Evolutionary conservation across 2,888 invertebrate genomes (phyloP), one percentile per base, ranked within the genome.

Genomic region (Galeopsomyia nigrocyanea): DNA sequence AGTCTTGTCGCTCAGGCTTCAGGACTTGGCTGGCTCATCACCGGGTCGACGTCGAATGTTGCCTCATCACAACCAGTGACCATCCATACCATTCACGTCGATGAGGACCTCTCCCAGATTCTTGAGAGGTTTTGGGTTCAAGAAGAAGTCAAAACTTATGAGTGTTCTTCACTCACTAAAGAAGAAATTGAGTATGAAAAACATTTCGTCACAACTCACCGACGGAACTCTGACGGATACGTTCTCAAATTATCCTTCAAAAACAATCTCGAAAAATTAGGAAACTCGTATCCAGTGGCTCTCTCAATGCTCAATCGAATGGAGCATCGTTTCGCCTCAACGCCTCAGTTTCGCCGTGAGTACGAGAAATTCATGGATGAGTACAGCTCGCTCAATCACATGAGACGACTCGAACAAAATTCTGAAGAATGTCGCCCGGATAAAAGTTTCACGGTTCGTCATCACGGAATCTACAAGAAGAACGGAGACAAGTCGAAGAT

Each of bases 21-120:
- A 31, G 19, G 57, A 3, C 31, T 70, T 31, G 64, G 70, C 3
- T 70, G 67, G 72, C 31, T 72, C 9, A 51, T 72, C 19, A 67
- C 72, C 7, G 67, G 67, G 9, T 47, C 63, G 47, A n/a, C 60
- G 17, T 19, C 50, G 3, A 17, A 9, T 6, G 0, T 26, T 26
- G 22, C 14, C 10, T 10, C 6, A 39, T 58, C n/a, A 58, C 58
- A 16, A 58, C 6, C 39, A 58, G n/a, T 16, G n/a, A 5, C 16
- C 47, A 14, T 31, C 26, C 49, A 70, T n/a, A 64, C 58, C 14
- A 64, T 57, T 56, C 26, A 63, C 39, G 55, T 71, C 3, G 62
- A 71, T 26, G 53, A 56, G 49, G 9, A 51, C 5, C 51, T 6
- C 13, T 51, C 51, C 13, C 5, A 6, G n/a, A 10, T 51, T 3